Conservation (phyloP, 2,888 invertebrate genomes). For the Stomorhina lunata region DNA sequence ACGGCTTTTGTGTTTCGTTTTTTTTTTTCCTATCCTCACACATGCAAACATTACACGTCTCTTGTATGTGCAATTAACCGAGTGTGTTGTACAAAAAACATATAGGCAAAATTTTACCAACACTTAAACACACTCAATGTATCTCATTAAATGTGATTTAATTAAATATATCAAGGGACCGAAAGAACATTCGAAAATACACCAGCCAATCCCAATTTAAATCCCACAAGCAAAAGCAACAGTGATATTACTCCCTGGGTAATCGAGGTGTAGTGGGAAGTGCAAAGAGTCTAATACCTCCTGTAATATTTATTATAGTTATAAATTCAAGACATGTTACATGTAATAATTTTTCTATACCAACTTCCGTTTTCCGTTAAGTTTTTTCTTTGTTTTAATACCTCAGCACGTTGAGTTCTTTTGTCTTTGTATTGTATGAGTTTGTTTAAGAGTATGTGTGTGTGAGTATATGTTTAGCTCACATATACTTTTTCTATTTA, state of each 20-base stretch:
- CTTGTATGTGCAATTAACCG: no score
- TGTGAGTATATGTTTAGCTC: no score
- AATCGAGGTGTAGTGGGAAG: neutral
- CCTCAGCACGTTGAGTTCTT: neutral
- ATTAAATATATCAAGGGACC: conserved; percentile 47
- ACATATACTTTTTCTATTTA: neutral
- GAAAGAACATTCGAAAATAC: neutral
- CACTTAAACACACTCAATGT: neutral
- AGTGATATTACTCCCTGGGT: neutral
- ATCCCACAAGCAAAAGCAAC: neutral
- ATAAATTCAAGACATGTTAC: conserved; percentile 63
- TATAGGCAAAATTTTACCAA: neutral
- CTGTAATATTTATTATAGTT: conserved; percentile 63
- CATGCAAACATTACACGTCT: neutral
- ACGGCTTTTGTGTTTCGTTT: neutral
- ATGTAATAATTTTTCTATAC: conserved; percentile 50
- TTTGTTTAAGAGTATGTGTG: no score
- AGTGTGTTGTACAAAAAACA: conserved; percentile 6
- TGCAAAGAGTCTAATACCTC: neutral
- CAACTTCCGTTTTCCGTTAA: conserved; percentile 48
- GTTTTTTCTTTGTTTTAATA: conserved; percentile 14
- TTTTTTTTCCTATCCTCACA: neutral
- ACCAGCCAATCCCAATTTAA: neutral
- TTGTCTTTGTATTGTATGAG: neutral
- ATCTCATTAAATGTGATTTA: conserved; percentile 60